Percentiles rank a stretch among this genome's conserved stretches.
Conservation (phyloP, 2,888 invertebrate genomes). For the Xestia ashworthii region DNA sequence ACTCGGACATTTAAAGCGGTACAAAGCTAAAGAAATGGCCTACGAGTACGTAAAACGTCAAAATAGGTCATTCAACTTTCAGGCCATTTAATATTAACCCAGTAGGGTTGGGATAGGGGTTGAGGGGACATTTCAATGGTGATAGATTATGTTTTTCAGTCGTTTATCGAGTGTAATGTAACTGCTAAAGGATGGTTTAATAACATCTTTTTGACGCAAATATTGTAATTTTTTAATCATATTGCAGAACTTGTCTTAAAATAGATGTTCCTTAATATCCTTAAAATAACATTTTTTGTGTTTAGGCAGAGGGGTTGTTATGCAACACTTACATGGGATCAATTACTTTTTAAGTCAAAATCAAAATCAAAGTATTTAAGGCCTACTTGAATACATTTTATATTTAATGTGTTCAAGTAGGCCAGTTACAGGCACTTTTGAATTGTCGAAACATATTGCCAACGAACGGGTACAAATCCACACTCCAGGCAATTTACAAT, state of each 20-base stretch:
- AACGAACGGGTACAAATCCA: neutral
- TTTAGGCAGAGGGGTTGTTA: no score
- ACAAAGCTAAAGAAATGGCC: conserved; percentile 60
- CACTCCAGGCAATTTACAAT: neutral
- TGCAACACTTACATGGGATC: no score
- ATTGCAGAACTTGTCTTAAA: neutral
- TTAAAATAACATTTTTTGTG: neutral
- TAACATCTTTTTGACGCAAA: neutral
- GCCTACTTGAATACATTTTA: no score
- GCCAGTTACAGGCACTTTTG: no score
- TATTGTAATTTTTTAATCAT: neutral
- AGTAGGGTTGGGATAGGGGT: conserved; percentile 6
- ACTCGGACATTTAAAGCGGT: conserved; percentile 54
- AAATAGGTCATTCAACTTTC: conserved; percentile 56
- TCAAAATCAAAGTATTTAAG: no score
- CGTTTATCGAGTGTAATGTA: conserved; percentile 22
- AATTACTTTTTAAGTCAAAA: no score
- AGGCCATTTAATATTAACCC: conserved; percentile 52
- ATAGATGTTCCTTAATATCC: neutral
- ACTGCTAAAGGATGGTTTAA: neutral
- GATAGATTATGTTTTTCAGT: conserved; percentile 44
- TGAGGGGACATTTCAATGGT: conserved; percentile 30
- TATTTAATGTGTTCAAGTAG: no score
- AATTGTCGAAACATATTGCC: no score
- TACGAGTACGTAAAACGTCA: conserved; percentile 50